Evolutionary conservation across 1,140 invertebrate genomes (phyloP).

Genomic region (Drepana arcuata): DNA sequence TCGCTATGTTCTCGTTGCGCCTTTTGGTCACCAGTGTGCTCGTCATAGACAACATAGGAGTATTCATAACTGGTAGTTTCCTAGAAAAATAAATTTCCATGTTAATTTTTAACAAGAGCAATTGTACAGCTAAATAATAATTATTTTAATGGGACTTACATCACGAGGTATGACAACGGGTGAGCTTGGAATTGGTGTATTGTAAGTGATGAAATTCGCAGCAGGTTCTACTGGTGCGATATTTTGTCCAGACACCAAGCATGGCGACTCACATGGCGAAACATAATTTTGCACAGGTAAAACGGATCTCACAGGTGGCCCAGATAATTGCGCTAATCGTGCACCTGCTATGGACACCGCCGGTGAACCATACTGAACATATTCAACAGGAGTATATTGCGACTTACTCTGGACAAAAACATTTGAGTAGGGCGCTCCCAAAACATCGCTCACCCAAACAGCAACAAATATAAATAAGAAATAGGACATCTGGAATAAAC

Average conservation of each 20-base stretch:
- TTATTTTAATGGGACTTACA: too few relatives aligned
- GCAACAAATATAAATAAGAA: too few relatives aligned
- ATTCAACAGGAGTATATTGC: constrained; percentile 30
- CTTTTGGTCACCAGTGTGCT: constrained; percentile 75
- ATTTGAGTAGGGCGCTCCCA: constrained; percentile 41
- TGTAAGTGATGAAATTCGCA: constrained; percentile 40
- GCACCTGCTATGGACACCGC: constrained; percentile 17
- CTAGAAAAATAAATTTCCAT: constrained; percentile 24
- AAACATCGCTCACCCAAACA: constrained; percentile 19
- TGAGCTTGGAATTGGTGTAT: too few relatives aligned
- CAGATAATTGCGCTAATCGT: constrained; percentile 31
- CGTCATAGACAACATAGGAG: constrained; percentile 67
- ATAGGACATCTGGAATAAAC: constrained; percentile 32
- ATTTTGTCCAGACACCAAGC: constrained; percentile 32
- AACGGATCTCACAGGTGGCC: constrained; percentile 27
- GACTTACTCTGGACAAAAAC: constrained; percentile 40
- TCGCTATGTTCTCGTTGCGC: constrained; percentile 74
- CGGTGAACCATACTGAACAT: constrained; percentile 33
- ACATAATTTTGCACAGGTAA: constrained; percentile 26
- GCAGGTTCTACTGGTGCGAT: constrained; percentile 26
- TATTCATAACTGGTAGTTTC: constrained; percentile 47
- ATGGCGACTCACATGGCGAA: constrained; percentile 43
- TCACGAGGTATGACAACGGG: too few relatives aligned
- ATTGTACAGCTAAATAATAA: too few relatives aligned
- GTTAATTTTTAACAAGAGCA: too few relatives aligned